Evolutionary conservation across 2,888 invertebrate species (phyloP), one percentile per base, ranked within the genome.

Genomic region (Hypselothyrea guttata): DNA sequence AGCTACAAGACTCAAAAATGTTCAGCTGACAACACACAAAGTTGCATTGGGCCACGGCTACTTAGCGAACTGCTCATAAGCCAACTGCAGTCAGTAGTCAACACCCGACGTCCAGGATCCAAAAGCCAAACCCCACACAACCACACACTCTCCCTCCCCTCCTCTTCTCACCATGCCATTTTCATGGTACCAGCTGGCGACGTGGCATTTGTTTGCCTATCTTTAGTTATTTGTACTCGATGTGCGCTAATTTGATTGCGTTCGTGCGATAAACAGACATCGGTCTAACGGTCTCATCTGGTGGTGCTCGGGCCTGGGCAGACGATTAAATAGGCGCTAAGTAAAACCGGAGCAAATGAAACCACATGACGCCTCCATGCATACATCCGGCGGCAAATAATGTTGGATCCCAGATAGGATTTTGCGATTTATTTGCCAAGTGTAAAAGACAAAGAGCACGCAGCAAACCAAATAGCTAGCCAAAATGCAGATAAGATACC

Each of bases 211-310:
- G 70, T 72, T 78, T 65, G 69, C 44, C 78, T 84, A 78, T 84
- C 83, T 75, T 66, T 49, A 69, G 71, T 69, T 73, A 84, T 84
- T 84, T 84, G 85, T 70, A 79, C 79, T 84, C 84, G 69, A 75
- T 84, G 82, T 81, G 82, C 84, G 84, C 86, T 79, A 83, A 83
- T 83, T 83, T 83, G 82, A 83, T 83, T 86, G 77, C 77, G 84
- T 84, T 81, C 84, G 77, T 77, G 84, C 61, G 82, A 83, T 83
- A 83, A 86, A 73, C 66, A 78, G 78, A 53, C 62, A 51, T 40
- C 45, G 47, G 15, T 41, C 49, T 46, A 42, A 47, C 46, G 56
- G 45, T 42, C 61, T 71, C 68, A 69, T 67, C 67, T 69, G 72
- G 34, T 13, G 22, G 12, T 22, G 18, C 15, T n/a, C 27, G 34